Conservation (phyloP, 2,888 invertebrate genomes). For the Podotricha telesiphe region DNA sequence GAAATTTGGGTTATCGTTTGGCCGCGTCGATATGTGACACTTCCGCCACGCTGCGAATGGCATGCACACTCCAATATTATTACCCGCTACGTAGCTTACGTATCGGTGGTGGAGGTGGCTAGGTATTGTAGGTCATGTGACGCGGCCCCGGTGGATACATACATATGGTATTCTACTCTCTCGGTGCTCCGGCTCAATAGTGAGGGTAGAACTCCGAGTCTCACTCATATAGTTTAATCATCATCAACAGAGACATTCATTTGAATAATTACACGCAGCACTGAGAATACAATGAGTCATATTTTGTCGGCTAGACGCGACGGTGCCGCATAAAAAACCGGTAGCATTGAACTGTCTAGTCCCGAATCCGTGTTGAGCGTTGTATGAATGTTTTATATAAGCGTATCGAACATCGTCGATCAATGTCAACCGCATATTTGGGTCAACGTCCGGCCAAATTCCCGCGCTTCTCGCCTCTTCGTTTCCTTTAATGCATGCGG, state of each 20-base stretch:
- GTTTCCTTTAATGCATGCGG: slow-evolving; percentile 59
- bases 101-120: slow-evolving; percentile 56
- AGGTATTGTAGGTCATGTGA: slow-evolving; percentile 59
- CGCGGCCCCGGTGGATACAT: slow-evolving; percentile 47
- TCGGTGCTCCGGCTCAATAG: slow-evolving; percentile 1
- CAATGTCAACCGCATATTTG: slow-evolving; percentile 82
- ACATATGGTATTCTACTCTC: slow-evolving; percentile 14
- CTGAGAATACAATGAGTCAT: slow-evolving; percentile 48
- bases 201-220: slow-evolving; percentile 7
- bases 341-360: slow-evolving; percentile 75
- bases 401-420: slow-evolving; percentile 78
- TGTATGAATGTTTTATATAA: slow-evolving; percentile 67
- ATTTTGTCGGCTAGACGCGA: slow-evolving; percentile 59
- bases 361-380: slow-evolving; percentile 60
- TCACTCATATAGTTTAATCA: slow-evolving; percentile 23
- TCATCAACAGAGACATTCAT: slow-evolving; percentile 27
- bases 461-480: slow-evolving; percentile 68
- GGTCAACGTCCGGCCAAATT: slow-evolving; percentile 80
- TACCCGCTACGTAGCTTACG: slow-evolving; percentile 58
- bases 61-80: slow-evolving; percentile 69
- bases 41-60: slow-evolving; percentile 71
- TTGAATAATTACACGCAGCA: slow-evolving; percentile 35
- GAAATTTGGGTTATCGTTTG: slow-evolving; percentile 81
- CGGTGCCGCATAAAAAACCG: slow-evolving; percentile 60
- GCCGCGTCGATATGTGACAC: slow-evolving; percentile 78